Base-by-base conservation (phyloP, 2,113 vertebrate species). In the Eleginops maclovinus region DNA sequence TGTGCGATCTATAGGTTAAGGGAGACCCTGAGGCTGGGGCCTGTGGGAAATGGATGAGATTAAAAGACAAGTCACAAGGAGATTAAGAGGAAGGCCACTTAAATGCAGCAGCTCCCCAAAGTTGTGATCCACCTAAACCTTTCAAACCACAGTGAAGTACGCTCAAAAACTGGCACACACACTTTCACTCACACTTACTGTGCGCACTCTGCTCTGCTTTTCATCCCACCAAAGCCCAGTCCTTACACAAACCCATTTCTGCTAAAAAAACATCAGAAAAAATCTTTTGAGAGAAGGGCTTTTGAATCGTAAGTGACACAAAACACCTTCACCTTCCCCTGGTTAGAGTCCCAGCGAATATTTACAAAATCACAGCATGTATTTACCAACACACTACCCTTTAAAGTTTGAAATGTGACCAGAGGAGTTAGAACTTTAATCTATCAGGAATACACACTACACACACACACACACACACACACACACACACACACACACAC, bases 71-170 rank as follows among this genome's bases (percentile, higher is more conserved):
- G 12, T 43, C 31, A 53, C 15, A 31, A 19, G 5, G 62, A 60
- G 61, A 21, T 79, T 40, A 43, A 72, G 47, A 68, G 26, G 49
- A 51, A 58, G 66, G 28, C 28, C 76, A 76, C 75, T 79, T 9
- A 59, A 73, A 80, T 74, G 61, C 58, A 64, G 82, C 51, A 7
- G 58, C 50, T 81, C 72, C 60, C 47, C n/a, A 19, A 58, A 70
- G 54, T 77, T 75, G 46, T 73, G 79, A 62, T 70, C 66, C 50
- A 60, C 66, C 55, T 77, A 77, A 61, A 64, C 31, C 54, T 70
- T 24, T 56, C 17, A n/a, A 24, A 62, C 58, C n/a, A 9, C 56
- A 21, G 24, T 70, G 28, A 55, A 43, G 56, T 41, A 44, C 16
- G 14, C 74, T 75, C 54, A 26, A 11, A 44, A 36, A 13, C 15